Conservation (phyloP, 2,888 invertebrate genomes). For the Dicyrtomina minuta region DNA sequence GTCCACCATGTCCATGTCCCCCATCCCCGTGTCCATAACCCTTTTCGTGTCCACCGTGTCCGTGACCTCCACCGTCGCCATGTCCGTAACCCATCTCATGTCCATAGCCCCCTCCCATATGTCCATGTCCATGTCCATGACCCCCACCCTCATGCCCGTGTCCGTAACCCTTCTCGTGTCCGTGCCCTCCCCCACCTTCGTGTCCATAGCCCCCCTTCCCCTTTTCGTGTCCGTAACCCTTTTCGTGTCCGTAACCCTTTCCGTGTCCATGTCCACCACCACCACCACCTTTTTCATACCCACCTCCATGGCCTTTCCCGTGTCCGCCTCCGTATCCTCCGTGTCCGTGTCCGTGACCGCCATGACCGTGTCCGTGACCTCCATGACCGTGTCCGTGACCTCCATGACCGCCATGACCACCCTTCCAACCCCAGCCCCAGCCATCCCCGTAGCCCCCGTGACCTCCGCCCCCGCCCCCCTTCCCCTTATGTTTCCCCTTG, state of each 20-base stretch:
- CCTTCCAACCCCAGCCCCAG: not conserved
- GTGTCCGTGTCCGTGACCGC: not conserved
- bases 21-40: not conserved
- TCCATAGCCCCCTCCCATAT: constrained; percentile 2
- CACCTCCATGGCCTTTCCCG: not conserved
- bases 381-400: no score
- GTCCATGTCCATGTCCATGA: constrained; percentile 7
- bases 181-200: constrained; percentile 7
- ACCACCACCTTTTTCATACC: not conserved
- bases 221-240: not conserved
- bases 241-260: not conserved
- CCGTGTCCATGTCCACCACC: not conserved
- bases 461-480: not conserved
- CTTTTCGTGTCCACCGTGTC: constrained; percentile 1
- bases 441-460: not conserved
- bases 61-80: not conserved
- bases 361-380: not conserved
- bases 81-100: constrained; percentile 2
- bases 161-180: not conserved
- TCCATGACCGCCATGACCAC: not conserved
- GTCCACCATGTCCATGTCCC: not conserved
- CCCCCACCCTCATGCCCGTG: not conserved
- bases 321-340: not conserved
- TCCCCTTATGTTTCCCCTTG: constrained; percentile 17
- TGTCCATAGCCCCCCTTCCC: not conserved